Conservation (phyloP, 2,888 invertebrate species). For the Ditylenchus weischeri region DNA sequence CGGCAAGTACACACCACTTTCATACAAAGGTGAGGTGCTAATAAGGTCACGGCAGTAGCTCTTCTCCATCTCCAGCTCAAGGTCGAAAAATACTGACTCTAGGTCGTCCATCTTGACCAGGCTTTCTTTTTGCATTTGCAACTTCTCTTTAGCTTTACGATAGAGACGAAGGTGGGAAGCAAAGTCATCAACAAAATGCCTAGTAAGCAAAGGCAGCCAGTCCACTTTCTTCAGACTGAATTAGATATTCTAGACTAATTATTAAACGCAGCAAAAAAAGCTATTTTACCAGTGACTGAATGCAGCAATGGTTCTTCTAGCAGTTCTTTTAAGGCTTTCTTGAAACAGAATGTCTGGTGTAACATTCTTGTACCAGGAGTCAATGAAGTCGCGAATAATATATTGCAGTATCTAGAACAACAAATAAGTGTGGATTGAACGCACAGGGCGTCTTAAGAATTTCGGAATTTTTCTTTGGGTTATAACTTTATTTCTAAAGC, state of each 20-base stretch:
- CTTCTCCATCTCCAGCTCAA: slow-evolving; percentile 81
- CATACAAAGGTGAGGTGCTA: slow-evolving; percentile 69
- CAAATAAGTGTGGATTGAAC: too few species aligned
- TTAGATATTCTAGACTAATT: neutral
- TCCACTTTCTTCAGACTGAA: slow-evolving; percentile 68
- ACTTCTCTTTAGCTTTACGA: slow-evolving; percentile 69
- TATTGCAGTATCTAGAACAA: slow-evolving; percentile 38
- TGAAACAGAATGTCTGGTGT: slow-evolving; percentile 47
- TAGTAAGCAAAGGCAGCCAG: slow-evolving; percentile 83
- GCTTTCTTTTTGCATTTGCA: slow-evolving; percentile 43
- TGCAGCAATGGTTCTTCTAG: slow-evolving; percentile 46
- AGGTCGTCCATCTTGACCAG: slow-evolving; percentile 61
- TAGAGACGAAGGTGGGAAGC: slow-evolving; percentile 83
- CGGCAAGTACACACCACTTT: slow-evolving; percentile 61
- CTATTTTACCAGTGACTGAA: slow-evolving; percentile 43
- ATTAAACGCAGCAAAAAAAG: neutral
- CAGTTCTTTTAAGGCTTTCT: slow-evolving; percentile 45
- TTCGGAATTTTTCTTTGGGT: neutral
- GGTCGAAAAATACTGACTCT: slow-evolving; percentile 80
- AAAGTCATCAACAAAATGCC: slow-evolving; percentile 81
- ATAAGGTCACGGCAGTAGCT: slow-evolving; percentile 76
- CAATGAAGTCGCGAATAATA: slow-evolving; percentile 54
- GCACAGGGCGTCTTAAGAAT: neutral
- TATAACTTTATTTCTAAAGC: neutral
- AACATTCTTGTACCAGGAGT: slow-evolving; percentile 53